These are phyloP conservation scores for Leiothrix lutea DNA, from an alignment of 2,113 vertebrate species.

Conservation along the genomic window DNA sequence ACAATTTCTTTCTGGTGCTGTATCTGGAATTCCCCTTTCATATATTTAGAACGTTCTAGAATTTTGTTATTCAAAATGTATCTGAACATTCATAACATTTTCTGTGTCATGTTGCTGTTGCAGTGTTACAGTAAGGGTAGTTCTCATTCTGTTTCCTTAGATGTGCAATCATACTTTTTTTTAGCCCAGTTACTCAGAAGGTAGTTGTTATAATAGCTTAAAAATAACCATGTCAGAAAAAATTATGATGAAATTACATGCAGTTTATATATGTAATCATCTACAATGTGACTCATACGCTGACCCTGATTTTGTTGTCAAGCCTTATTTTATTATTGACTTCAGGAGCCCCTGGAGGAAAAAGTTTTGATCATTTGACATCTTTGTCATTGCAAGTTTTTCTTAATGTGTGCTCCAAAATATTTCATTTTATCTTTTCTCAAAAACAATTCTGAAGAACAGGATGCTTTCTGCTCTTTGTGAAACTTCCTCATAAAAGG, in stretches of 20 bases:
- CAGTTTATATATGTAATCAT: accelerated
- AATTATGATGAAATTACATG: background rate
- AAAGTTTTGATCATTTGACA: background rate
- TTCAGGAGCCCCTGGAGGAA: background rate
- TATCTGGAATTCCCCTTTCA: background rate
- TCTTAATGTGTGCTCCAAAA: background rate
- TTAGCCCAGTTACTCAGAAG: background rate
- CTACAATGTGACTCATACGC: background rate
- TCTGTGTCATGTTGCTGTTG: background rate
- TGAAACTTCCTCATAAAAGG: background rate
- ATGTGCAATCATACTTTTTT: background rate
- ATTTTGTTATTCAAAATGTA: background rate
- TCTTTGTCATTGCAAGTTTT: background rate
- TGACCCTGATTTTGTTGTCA: slow-evolving; percentile 8
- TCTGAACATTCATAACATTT: accelerated
- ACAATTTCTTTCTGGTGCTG: background rate
- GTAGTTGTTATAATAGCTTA: background rate
- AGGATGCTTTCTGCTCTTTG: background rate
- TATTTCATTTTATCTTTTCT: background rate
- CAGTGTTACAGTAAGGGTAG: background rate
- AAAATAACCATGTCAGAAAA: background rate
- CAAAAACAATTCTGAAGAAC: background rate
- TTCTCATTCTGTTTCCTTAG: background rate
- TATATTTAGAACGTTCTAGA: background rate
- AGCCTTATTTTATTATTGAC: background rate